Evolutionary conservation across 92 coral and sea anemone genomes (phyloP), one percentile per base, ranked within the genome.

Genomic region (Palythoa grandiflora): DNA sequence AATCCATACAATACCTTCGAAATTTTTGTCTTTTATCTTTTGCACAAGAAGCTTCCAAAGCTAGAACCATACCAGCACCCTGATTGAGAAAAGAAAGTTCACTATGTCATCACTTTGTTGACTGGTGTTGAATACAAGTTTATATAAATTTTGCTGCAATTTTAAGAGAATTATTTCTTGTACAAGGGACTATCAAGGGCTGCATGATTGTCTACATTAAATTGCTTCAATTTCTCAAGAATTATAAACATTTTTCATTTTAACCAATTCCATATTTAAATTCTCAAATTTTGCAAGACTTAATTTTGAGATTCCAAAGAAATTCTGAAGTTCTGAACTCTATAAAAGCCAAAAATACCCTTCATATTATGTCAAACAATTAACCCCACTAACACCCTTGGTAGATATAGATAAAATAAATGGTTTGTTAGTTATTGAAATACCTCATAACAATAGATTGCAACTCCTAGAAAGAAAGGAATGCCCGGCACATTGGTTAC

Each of bases 401-500:
- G 7, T 44, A 44, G 5, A 2, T 44, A 6, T 44, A 6, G 7
- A 61, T 6, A 61, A 61, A 61, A n/a, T 17, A 15, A n/a, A 21
- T 63, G 21, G 36, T 63, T 35, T 63, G 17, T 63, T 7, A 60
- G 9, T 44, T 7, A 9, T 38, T 20, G 19, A 28, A 87, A 86
- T 79, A 93, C 99, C 98, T 97, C 99, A 84, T 97, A 97, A 86
- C 99, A 97, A 86, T 97, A 97, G 51, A 97, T 93, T 44, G 99
- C 96, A 71, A 97, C 95, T 17, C 99, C 99, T 39, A 97, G 79
- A 90, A 97, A 95, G 93, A 97, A 95, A 71, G 99, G 98, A 35
- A 97, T 85, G 38, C 99, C 99, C 70, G 89, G 87, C n/a, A 95
- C 28, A 79, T 94, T 93, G 38, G 90, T 91, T 7, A 93, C 86